Evolutionary conservation across 2,113 vertebrate species (phyloP), one percentile per base, ranked within the genome.

Genomic region (Zeus faber): DNA sequence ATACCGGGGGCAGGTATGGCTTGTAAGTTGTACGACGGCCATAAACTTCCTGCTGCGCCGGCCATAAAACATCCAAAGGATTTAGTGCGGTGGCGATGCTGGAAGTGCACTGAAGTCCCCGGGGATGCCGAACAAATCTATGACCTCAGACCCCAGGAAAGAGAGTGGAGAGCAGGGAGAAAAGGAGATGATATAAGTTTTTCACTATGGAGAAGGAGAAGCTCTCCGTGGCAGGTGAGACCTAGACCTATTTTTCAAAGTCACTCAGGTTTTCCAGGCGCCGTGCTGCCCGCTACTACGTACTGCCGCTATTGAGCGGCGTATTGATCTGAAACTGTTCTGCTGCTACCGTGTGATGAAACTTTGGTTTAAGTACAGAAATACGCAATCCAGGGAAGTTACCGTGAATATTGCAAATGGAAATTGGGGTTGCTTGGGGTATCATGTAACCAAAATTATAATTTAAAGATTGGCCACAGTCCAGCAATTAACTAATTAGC

Each of bases 401-500:
- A 76, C 54, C 33, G 41, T 51, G 68, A 73, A 67, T 58, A 79
- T 65, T 65, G 79, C 70, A 79, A 79, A 83, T 77, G 76, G 59
- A 72, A 74, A 77, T 7, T 52, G 51, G 53, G 72, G 71, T 65
- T 72, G 76, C 71, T 24, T 45, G 63, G 66, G 77, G 68, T 14
- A 76, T 80, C 60, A 60, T 79, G 75, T 81, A 74, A 77, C 81
- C 79, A 82, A 83, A 83, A 73, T 75, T 69, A 73, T 58, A 63
- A 69, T 56, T 76, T 53, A 75, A 79, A 83, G 72, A 74, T 76
- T 75, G 82, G 72, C 78, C 70, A 80, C 65, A 75, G 69, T 79
- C 63, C 81, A 80, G 73, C 81, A 88, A 87, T 89, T 87, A 86
- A 83, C 82, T 80, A 74, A 84, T n/a, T 83, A 87, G 53, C 70